Evolutionary conservation across 2,113 vertebrate species (phyloP).

Genomic region (Nanorana parkeri): DNA sequence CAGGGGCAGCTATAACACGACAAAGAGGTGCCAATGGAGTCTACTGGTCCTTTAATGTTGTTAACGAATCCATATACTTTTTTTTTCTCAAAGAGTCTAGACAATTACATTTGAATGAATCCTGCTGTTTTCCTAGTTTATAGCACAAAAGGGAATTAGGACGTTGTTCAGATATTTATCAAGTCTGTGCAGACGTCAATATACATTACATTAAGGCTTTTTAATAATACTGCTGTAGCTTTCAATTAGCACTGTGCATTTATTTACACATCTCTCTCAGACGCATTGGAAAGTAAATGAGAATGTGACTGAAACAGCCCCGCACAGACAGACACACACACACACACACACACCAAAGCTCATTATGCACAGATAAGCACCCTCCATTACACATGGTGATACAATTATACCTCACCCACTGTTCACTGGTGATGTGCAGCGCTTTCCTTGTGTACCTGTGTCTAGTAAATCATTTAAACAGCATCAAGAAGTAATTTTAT

Average conservation of each 20-base stretch:
- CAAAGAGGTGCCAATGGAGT: no score
- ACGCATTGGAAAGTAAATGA: not conserved
- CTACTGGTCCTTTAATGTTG: no score
- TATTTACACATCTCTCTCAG: not conserved
- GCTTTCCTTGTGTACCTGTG: not conserved
- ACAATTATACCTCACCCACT: not conserved
- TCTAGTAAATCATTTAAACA: not conserved
- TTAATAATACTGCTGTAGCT: not conserved
- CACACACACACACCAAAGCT: no score
- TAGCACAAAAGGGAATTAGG: no score
- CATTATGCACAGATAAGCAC: not conserved
- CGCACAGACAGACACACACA: no score
- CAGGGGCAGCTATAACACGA: no score
- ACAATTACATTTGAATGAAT: no score
- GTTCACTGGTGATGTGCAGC: not conserved
- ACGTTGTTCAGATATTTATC: not conserved
- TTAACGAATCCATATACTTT: no score
- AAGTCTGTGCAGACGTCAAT: not conserved
- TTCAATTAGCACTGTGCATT: not conserved
- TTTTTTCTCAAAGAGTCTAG: no score
- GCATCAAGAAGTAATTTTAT: not conserved
- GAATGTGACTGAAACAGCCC: not conserved
- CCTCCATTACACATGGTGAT: not conserved
- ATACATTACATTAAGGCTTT: conserved; percentile 7
- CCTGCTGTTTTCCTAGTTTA: no score